phyloP scores from a whole-genome alignment of 1,140 invertebrate species.

The Wasmannia auropunctata region DNA sequence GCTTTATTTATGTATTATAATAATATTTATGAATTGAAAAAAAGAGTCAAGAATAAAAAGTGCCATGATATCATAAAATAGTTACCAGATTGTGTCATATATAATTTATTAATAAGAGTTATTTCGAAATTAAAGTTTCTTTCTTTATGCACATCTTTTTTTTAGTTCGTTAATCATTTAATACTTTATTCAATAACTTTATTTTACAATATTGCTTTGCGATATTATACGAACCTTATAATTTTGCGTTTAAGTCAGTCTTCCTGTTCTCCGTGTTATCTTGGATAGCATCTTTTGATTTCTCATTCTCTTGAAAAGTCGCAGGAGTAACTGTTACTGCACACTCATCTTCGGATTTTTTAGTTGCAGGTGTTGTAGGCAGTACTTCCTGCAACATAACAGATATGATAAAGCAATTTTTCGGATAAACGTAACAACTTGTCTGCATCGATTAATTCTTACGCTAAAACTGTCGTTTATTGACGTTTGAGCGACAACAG shows the following conservation, averaged over 20 bases:
- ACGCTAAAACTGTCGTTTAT: conserved; percentile 38
- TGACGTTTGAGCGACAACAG: conserved; percentile 74
- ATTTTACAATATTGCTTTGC: neutral
- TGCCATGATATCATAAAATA: conserved; percentile 51
- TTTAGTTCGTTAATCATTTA: conserved; percentile 18
- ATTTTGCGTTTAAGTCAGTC: conserved; percentile 17
- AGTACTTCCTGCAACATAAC: neutral
- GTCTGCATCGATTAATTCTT: conserved; percentile 23
- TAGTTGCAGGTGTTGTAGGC: neutral
- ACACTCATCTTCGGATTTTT: conserved; percentile 17
- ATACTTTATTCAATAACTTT: neutral
- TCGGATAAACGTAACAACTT: neutral
- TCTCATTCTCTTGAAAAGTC: neutral
- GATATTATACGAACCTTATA: neutral
- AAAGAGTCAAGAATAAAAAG: conserved; percentile 55
- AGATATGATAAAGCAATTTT: neutral
- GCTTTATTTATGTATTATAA: conserved; percentile 46
- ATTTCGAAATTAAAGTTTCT: neutral
- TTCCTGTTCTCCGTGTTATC: neutral
- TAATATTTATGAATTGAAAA: conserved; percentile 47
- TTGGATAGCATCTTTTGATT: neutral
- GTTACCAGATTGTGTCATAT: neutral
- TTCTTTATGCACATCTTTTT: neutral
- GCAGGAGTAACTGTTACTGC: neutral
- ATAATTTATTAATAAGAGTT: neutral